Percentiles rank a stretch among this genome's conserved stretches.
phyloP scores from a whole-genome alignment of 2,113 vertebrate species.

The Gulo gulo region DNA sequence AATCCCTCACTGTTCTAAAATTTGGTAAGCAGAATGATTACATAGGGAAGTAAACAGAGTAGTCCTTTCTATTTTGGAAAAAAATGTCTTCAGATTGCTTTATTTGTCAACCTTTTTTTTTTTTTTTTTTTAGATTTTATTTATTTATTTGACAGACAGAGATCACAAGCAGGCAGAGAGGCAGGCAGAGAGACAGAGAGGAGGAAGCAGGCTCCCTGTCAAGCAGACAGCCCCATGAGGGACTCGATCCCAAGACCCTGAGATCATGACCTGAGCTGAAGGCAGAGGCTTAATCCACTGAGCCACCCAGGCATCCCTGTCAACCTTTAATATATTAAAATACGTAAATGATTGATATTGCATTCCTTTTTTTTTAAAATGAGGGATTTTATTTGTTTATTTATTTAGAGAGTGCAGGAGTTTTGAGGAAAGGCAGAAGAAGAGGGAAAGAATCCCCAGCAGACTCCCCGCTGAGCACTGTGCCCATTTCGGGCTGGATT shows the following conservation, averaged over 20 bases:
- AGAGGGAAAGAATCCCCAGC: not conserved
- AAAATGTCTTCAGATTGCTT: not conserved
- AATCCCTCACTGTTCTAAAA: not conserved
- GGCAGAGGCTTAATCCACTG: too few species aligned
- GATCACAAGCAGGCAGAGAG: too few species aligned
- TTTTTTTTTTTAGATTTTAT: too few species aligned
- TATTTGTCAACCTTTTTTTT: not conserved
- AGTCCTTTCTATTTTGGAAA: not conserved
- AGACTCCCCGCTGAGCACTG: not conserved
- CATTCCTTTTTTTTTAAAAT: not conserved
- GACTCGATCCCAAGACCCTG: too few species aligned
- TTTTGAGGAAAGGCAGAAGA: not conserved
- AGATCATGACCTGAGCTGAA: too few species aligned
- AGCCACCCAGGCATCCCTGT: not conserved
- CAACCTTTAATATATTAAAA: not conserved
- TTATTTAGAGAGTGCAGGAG: not conserved
- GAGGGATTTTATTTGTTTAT: not conserved
- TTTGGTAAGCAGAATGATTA: not conserved
- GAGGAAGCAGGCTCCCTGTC: too few species aligned
- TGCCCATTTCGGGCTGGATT: not conserved
- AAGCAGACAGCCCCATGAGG: too few species aligned
- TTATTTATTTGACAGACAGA: too few species aligned
- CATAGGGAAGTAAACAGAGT: not conserved
- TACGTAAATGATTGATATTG: not conserved
- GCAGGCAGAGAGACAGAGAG: too few species aligned